Evolutionary conservation across 2,797 vertebrate species (phyloP), one percentile per base, ranked within the genome.

Genomic region (Pelochelys cantorii): DNA sequence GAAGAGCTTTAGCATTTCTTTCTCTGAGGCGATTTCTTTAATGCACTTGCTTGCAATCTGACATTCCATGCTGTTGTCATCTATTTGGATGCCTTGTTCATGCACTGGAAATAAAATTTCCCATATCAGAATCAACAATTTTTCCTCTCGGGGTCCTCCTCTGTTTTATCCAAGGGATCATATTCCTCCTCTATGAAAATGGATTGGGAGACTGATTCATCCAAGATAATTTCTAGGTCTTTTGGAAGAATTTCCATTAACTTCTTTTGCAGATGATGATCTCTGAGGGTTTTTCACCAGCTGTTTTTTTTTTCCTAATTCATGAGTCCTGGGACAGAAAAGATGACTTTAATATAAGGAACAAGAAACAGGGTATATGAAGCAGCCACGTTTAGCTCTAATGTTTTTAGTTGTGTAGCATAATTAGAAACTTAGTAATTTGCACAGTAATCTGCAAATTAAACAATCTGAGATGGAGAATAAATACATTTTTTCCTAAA

Each of bases 1-100:
- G 91, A 99, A 98, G 75, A 99, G 96, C 68, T 98, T 96, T 84
- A 99, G 93, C 80, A 98, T 98, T 11, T 97, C 97, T 34, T 96
- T 91, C 54, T 91, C 68, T 84, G 42, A 15, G 37, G 96, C 98
- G 20, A 98, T 98, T 4, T 42, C 89, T 65, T 98, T 86, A 71
- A 98, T 98, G 37, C 94, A 95, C 37, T 60, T 15, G 81, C 97
- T 98, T 0, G 96, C 98, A 18, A 11, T 92, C 93, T 98, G 97
- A 34, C 98, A 98, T 92, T 98, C 98, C 34, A 89, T 90, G 0
- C 87, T 59, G 78, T 98, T 98, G 96, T 99, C 98, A 15, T 99
- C 98, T 1, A 98, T 95, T 31, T 74, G 86, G 18, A 99, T 89
- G 48, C 97, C 97, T 68, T 97, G 90, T 42, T 97, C 97, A 4